These are phyloP conservation scores for Myotis planiceps DNA, from an alignment of 2,797 vertebrate species.

Conservation along the genomic window DNA sequence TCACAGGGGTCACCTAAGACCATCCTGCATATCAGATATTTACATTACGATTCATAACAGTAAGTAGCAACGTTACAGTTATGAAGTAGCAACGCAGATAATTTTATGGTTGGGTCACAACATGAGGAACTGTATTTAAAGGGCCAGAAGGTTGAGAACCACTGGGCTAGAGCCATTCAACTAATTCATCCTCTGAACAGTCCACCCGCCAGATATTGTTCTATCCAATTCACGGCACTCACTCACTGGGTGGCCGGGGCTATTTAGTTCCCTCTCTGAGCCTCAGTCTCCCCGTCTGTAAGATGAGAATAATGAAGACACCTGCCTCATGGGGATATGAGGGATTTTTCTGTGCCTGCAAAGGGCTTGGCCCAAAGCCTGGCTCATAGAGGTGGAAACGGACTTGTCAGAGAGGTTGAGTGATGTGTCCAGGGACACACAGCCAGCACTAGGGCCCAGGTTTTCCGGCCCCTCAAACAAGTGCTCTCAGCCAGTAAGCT, in stretches of 20 bases:
- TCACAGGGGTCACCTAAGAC: too few relatives aligned
- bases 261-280: neutral
- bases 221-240: neutral
- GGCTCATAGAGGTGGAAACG: neutral
- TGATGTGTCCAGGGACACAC: neutral
- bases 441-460: neutral
- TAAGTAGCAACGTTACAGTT: too few relatives aligned
- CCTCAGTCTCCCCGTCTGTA: neutral
- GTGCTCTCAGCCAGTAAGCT: neutral
- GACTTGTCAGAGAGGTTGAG: neutral
- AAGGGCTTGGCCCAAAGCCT: neutral
- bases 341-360: neutral
- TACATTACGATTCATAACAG: too few relatives aligned
- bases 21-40: too few relatives aligned
- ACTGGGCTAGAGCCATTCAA: neutral
- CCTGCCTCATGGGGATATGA: neutral
- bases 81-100: too few relatives aligned
- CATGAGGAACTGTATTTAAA: too few relatives aligned
- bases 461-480: neutral
- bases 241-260: neutral
- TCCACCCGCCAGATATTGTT: neutral
- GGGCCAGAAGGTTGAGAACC: too few relatives aligned
- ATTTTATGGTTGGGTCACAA: too few relatives aligned
- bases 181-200: neutral
- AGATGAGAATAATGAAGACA: neutral